phyloP scores from a whole-genome alignment of 2,113 vertebrate genomes.

The Aythya baeri region DNA sequence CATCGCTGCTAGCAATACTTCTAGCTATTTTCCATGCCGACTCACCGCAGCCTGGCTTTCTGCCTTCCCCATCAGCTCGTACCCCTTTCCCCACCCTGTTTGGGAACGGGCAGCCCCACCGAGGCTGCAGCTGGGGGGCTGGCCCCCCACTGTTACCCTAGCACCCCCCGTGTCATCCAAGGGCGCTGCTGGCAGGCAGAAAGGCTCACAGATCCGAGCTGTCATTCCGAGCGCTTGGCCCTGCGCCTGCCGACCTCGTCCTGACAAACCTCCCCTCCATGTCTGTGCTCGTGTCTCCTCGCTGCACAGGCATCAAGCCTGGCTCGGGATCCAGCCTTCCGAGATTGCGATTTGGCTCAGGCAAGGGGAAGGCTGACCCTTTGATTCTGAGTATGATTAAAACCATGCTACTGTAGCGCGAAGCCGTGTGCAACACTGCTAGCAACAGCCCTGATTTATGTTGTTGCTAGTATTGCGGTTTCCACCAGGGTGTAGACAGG shows the following conservation, averaged over 20 bases:
- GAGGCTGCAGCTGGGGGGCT: background rate
- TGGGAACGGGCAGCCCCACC: background rate
- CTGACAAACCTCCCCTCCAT: constrained; percentile 30
- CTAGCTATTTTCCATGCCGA: background rate
- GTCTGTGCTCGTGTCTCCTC: background rate
- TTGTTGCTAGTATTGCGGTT: constrained; percentile 62
- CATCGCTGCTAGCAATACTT: background rate
- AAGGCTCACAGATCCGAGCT: background rate
- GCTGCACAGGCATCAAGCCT: constrained; percentile 15
- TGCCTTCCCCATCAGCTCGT: background rate
- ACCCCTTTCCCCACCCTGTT: background rate
- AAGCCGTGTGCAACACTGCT: constrained; percentile 56
- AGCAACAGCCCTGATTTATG: constrained; percentile 68
- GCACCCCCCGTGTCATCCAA: accelerated
- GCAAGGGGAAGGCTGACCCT: constrained; percentile 60
- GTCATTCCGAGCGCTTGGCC: constrained; percentile 37
- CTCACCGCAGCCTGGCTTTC: background rate
- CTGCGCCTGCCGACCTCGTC: constrained; percentile 27
- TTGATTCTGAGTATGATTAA: constrained; percentile 62
- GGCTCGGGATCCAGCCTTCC: constrained; percentile 44
- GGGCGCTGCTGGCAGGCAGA: accelerated
- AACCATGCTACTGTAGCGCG: constrained; percentile 56
- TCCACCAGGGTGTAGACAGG: constrained; percentile 59
- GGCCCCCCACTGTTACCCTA: accelerated
- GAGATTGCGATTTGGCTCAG: constrained; percentile 53